Evolutionary conservation across 2,888 invertebrate genomes (phyloP), one percentile per base, ranked within the genome.

Genomic region (Blomia tropicalis): DNA sequence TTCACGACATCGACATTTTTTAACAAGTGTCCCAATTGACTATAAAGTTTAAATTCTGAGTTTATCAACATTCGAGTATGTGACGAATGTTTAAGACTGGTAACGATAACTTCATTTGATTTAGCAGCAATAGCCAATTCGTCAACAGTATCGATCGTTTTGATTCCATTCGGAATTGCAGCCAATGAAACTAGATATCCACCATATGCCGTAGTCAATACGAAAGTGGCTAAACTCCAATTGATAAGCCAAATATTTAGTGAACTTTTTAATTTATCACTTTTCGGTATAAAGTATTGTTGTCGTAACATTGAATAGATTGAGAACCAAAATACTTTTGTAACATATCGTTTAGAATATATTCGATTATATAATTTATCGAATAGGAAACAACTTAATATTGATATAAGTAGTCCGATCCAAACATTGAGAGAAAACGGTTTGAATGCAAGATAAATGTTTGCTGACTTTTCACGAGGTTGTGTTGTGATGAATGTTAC

Each of bases 401-500:
- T 17, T n/a, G 54, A 29, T 2, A 54, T 3, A 17, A 61, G 2
- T 1, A 61, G 25, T 2, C 22, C 23, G 1, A 31, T 29, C 61
- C 61, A 61, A n/a, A 61, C 47, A 19, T 1, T 3, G 2, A 32
- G 19, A 4, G 27, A 27, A 19, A 56, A 43, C 1, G 61, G 61
- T 5, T 43, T 22, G 31, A 56, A 32, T 11, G 41, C 19, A 4
- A 32, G 41, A 11, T 30, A 29, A 2, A 31, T 36, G 25, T 61
- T 36, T n/a, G n/a, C n/a, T n/a, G n/a, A 19, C n/a, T 19, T 11
- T 4, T n/a, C 31, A 7, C 30, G 7, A 5, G 54, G 54, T 1
- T 2, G 19, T 17, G 61, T 25, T 14, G 61, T 32, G 14, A 54
- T 54, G n/a, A 61, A 61, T n/a, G 61, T 61, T 3, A 54, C 22